phyloP scores from a whole-genome alignment of 2,888 invertebrate genomes.

The Dione juno region DNA sequence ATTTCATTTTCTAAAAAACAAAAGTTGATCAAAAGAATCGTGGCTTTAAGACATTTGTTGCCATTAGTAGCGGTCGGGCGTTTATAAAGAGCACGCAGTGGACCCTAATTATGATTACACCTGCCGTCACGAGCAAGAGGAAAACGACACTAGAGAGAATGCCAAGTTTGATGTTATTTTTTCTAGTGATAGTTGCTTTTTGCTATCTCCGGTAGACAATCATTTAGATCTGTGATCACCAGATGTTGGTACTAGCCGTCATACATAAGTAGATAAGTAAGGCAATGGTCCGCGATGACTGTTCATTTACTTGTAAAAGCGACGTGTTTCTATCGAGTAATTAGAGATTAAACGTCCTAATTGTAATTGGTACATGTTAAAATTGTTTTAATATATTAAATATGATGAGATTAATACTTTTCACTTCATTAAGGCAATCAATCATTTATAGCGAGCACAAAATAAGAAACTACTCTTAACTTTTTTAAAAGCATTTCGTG shows the following conservation, averaged over 20 bases:
- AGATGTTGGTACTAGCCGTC: constrained; percentile 46
- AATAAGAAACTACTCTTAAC: too few relatives aligned
- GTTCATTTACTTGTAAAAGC: constrained; percentile 53
- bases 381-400: too few relatives aligned
- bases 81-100: background rate
- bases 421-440: too few relatives aligned
- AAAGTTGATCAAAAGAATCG: background rate
- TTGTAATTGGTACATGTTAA: background rate
- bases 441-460: too few relatives aligned
- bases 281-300: constrained; percentile 59
- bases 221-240: constrained; percentile 40
- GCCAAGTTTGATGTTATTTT: constrained; percentile 30
- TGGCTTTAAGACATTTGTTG: background rate
- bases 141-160: constrained; percentile 33
- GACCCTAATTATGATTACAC: constrained; percentile 37
- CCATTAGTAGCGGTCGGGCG: constrained; percentile 12
- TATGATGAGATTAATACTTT: too few relatives aligned
- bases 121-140: constrained; percentile 28
- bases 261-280: constrained; percentile 56
- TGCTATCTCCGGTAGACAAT: constrained; percentile 27
- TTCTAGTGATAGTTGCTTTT: constrained; percentile 21
- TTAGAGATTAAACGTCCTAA: constrained; percentile 44
- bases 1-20: constrained; percentile 10
- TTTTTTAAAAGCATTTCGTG: too few relatives aligned
- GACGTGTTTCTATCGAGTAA: constrained; percentile 38